These are phyloP conservation scores for Mionectes olivaceus DNA, from an alignment of 2,797 vertebrate genomes.

Conservation along the genomic window DNA sequence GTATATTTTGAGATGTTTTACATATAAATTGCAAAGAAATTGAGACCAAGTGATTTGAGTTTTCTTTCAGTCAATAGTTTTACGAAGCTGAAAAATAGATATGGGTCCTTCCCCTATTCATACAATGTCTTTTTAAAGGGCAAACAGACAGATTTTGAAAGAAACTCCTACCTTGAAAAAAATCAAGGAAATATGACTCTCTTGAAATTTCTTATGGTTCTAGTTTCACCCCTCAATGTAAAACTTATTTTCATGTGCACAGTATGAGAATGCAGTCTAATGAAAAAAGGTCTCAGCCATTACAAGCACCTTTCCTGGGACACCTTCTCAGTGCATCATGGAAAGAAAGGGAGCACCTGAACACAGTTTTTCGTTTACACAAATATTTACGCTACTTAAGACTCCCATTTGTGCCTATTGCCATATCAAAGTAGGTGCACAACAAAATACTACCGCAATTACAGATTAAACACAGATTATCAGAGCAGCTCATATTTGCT, in stretches of 20 bases:
- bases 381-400: background rate
- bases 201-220: background rate
- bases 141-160: background rate
- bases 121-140: background rate
- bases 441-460: background rate
- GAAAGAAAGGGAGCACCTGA: background rate
- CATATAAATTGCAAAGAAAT: background rate
- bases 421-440: background rate
- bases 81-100: background rate
- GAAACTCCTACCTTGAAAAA: background rate
- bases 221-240: background rate
- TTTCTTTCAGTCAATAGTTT: background rate
- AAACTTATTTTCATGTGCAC: background rate
- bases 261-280: background rate
- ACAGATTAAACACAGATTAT: background rate
- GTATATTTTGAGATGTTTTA: background rate
- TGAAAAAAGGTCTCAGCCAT: background rate
- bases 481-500: background rate
- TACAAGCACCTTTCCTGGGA: background rate
- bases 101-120: background rate
- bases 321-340: background rate
- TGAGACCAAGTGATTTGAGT: background rate
- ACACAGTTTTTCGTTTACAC: background rate
- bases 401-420: background rate
- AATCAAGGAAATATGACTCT: background rate